phyloP scores from a whole-genome alignment of 1,140 invertebrate species.

The Scaptodrosophila lebanonensis region DNA sequence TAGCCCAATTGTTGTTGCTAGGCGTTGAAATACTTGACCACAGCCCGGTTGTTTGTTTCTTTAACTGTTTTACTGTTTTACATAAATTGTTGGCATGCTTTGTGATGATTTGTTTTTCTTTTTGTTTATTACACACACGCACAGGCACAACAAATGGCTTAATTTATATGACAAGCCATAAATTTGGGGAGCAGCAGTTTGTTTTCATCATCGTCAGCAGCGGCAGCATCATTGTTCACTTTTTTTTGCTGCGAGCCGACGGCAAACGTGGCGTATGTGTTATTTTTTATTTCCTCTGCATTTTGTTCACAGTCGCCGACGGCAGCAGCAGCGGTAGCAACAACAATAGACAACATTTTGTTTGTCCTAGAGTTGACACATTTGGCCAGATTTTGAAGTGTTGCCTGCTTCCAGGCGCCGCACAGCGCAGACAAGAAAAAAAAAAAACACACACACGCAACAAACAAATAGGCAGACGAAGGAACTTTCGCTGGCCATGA shows the following conservation, averaged over 20 bases:
- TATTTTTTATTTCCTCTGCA: neutral
- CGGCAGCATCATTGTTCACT: constrained; percentile 16
- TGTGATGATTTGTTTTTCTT: constrained; percentile 28
- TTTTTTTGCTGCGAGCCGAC: neutral
- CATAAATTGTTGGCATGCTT: constrained; percentile 5
- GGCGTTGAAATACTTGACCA: too few relatives aligned
- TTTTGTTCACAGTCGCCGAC: neutral
- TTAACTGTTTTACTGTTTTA: constrained; percentile 19
- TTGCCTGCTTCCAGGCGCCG: neutral
- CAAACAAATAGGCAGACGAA: too few relatives aligned
- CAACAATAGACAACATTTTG: neutral
- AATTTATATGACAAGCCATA: constrained; percentile 68
- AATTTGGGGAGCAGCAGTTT: too few relatives aligned
- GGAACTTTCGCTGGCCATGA: neutral
- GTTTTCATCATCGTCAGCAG: too few relatives aligned
- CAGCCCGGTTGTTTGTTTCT: too few relatives aligned
- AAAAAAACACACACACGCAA: too few relatives aligned
- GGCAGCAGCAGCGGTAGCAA: constrained; percentile 11
- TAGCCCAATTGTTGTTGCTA: too few relatives aligned
- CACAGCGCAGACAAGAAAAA: neutral
- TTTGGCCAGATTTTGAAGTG: constrained; percentile 3
- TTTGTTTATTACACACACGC: constrained; percentile 55
- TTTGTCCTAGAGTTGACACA: constrained; percentile 22
- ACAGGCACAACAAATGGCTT: constrained; percentile 48
- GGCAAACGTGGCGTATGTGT: neutral